phyloP scores from a whole-genome alignment of 2,888 invertebrate species.

The Apotomis betuletana region DNA sequence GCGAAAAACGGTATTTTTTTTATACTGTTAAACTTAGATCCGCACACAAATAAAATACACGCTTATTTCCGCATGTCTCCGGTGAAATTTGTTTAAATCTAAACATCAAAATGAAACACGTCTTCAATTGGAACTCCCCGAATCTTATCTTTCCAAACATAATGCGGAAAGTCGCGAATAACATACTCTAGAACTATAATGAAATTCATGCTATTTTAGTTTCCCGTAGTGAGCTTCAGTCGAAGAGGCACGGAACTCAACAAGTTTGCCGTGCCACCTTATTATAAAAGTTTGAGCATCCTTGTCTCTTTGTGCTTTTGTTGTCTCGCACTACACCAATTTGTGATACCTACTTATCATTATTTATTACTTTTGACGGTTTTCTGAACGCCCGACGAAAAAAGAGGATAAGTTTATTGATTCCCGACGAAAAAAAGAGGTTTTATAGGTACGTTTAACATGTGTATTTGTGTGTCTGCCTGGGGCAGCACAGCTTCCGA shows the following conservation, averaged over 20 bases:
- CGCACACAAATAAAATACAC: too few species aligned
- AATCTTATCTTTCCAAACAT: neutral
- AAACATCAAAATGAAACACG: neutral
- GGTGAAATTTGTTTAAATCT: too few species aligned
- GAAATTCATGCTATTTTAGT: constrained; percentile 17
- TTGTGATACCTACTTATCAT: constrained; percentile 3
- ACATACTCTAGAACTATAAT: neutral
- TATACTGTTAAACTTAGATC: too few species aligned
- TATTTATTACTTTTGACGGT: too few species aligned
- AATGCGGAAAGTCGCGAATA: neutral
- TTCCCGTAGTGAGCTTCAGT: constrained; percentile 10
- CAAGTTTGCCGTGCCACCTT: constrained; percentile 31
- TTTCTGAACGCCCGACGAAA: too few species aligned
- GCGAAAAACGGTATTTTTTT: too few species aligned
- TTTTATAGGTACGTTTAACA: too few species aligned
- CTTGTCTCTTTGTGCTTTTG: constrained; percentile 22
- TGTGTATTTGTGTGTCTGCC: too few species aligned
- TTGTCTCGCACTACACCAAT: constrained; percentile 20
- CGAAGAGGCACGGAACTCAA: constrained; percentile 22
- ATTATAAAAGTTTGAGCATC: constrained; percentile 21
- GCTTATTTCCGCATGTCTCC: too few species aligned
- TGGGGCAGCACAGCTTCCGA: too few species aligned
- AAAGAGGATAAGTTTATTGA: too few species aligned
- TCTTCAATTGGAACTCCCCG: neutral
- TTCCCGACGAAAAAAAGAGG: too few species aligned